Conservation (phyloP, 2,113 vertebrate genomes). For the Chunga burmeisteri region DNA sequence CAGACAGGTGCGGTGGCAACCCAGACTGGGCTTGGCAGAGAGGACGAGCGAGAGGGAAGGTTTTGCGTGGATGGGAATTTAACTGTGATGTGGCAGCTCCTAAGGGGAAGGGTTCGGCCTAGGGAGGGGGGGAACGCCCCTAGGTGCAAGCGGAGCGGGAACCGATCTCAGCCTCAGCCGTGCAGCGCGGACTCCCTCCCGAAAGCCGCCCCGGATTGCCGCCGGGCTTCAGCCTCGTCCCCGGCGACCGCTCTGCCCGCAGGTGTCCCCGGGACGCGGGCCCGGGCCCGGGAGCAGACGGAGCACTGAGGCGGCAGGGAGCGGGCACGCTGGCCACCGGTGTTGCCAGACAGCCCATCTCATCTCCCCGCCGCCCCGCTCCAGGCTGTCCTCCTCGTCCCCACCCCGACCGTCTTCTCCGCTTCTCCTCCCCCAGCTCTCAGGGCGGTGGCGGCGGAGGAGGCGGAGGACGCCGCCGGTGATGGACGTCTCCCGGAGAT, state of each 20-base stretch:
- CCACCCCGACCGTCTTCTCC: not conserved
- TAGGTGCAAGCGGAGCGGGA: not conserved
- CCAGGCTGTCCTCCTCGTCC: not conserved
- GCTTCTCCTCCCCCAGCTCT: not conserved
- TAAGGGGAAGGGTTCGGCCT: not conserved
- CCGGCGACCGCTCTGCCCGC: not conserved
- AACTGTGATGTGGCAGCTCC: accelerated
- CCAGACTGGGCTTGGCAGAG: too few species aligned
- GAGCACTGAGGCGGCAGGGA: not conserved
- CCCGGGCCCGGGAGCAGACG: not conserved
- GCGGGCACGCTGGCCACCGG: not conserved
- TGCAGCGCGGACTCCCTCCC: too few species aligned
- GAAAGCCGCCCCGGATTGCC: accelerated
- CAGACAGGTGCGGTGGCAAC: not conserved
- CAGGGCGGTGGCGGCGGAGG: not conserved
- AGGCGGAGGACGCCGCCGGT: not conserved
- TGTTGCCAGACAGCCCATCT: too few species aligned
- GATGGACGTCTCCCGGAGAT: not conserved
- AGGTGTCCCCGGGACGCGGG: not conserved
- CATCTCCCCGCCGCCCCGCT: not conserved
- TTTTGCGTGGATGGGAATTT: too few species aligned
- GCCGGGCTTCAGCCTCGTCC: not conserved
- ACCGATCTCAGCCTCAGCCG: not conserved
- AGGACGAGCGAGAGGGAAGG: too few species aligned
- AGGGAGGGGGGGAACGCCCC: not conserved